phyloP scores from a whole-genome alignment of 2,888 invertebrate genomes.

The Zele albiditarsus region DNA sequence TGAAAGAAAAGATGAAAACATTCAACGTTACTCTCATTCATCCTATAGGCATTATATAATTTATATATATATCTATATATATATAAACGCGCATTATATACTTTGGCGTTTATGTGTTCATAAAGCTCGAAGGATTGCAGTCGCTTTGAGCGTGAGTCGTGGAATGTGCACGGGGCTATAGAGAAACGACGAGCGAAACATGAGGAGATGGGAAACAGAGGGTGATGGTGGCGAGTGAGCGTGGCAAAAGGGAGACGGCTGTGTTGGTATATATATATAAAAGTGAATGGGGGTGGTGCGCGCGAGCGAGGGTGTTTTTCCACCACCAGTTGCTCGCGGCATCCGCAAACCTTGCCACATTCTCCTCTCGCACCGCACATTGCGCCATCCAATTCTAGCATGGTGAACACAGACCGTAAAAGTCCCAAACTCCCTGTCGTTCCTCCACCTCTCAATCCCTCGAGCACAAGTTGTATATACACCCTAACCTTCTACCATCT shows the following conservation, averaged over 20 bases:
- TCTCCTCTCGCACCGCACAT: slow-evolving; percentile 28
- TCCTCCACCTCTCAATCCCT: slow-evolving; percentile 19
- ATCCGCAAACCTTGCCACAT: slow-evolving; percentile 57
- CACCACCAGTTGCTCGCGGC: slow-evolving; percentile 73
- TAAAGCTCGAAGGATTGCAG: slow-evolving; percentile 65
- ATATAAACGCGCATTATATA: slow-evolving; percentile 47
- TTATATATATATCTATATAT: not conserved
- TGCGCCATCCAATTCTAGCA: slow-evolving; percentile 48
- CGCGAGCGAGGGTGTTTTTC: slow-evolving; percentile 72
- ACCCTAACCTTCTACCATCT: not conserved
- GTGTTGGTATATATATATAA: slow-evolving; percentile 43
- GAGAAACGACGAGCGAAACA: slow-evolving; percentile 49
- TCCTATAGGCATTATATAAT: slow-evolving; percentile 21
- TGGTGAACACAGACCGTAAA: slow-evolving; percentile 59
- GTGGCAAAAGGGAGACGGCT: slow-evolving; percentile 42
- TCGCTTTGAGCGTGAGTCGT: slow-evolving; percentile 60
- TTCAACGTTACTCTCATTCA: slow-evolving; percentile 54
- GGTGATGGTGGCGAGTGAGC: slow-evolving; percentile 40
- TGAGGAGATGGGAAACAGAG: slow-evolving; percentile 43
- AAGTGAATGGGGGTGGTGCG: slow-evolving; percentile 59
- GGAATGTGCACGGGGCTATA: slow-evolving; percentile 52
- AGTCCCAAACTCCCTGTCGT: slow-evolving; percentile 54
- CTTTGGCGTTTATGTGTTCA: slow-evolving; percentile 65
- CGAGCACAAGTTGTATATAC: not conserved
- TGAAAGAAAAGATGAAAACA: slow-evolving; percentile 43